phyloP scores from a whole-genome alignment of 2,113 vertebrate species.

The Bos taurus region DNA sequence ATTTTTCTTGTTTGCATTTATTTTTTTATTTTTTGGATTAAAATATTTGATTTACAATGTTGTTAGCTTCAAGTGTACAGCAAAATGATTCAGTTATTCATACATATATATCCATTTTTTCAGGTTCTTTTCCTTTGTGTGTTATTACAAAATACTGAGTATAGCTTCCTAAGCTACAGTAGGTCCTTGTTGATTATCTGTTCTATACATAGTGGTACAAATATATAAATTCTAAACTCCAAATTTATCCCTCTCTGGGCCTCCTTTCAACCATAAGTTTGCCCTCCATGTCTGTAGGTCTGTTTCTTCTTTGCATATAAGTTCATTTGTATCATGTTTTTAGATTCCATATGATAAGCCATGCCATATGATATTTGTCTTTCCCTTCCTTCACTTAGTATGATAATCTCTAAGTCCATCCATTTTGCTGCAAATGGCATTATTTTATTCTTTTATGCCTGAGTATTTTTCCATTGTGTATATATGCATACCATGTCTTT shows the following conservation, averaged over 20 bases:
- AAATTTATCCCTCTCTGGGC: not conserved
- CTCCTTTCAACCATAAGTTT: not conserved
- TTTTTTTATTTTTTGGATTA: not conserved
- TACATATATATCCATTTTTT: not conserved
- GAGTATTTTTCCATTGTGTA: not conserved
- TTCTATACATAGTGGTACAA: not conserved
- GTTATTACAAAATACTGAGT: not conserved
- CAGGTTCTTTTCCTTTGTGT: not conserved
- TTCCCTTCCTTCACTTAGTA: not conserved
- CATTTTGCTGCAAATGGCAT: not conserved
- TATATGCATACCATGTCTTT: not conserved
- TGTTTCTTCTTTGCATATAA: not conserved
- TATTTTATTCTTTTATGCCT: not conserved
- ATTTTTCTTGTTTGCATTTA: constrained; percentile 24
- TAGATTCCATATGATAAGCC: not conserved
- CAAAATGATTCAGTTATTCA: not conserved
- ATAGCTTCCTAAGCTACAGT: not conserved
- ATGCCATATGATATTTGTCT: not conserved
- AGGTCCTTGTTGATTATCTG: not conserved
- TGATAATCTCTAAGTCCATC: not conserved
- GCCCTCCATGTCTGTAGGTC: not conserved
- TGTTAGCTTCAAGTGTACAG: not conserved
- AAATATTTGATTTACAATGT: not conserved
- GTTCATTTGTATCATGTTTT: not conserved
- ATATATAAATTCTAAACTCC: not conserved